A percentile compares a stretch with the other conserved stretches of the same genome.
These are phyloP conservation scores for Apocrypta bakeri DNA, from an alignment of 1,140 invertebrate species.

Conservation along the genomic window DNA sequence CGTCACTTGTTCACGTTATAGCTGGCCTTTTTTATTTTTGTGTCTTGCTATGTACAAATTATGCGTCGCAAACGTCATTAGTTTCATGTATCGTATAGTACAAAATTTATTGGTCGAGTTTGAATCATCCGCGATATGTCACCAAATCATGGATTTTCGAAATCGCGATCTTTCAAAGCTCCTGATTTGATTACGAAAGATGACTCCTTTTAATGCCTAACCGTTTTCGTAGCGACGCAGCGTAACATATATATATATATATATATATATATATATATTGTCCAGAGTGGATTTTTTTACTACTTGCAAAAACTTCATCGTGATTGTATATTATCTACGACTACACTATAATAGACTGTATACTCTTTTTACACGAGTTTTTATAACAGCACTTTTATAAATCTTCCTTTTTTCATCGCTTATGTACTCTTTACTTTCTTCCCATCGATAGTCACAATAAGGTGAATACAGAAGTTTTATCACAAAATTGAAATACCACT, in stretches of 20 bases:
- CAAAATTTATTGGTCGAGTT: conserved; percentile 50
- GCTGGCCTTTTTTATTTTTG: conserved; percentile 21
- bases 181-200: conserved; percentile 1
- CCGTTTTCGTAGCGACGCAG: conserved; percentile 26
- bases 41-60: conserved; percentile 41
- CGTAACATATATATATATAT: background rate
- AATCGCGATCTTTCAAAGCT: conserved; percentile 4
- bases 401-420: background rate
- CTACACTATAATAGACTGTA: conserved; percentile 32
- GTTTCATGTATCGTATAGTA: conserved; percentile 27
- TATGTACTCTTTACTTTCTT: background rate
- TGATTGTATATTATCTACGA: conserved; percentile 45
- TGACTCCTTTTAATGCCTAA: conserved; percentile 4
- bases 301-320: conserved; percentile 35
- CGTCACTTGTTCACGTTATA: background rate
- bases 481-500: conserved; percentile 51
- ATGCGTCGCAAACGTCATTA: conserved; percentile 20
- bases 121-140: background rate
- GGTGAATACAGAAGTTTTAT: conserved; percentile 46
- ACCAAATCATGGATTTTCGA: background rate
- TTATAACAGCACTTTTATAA: conserved; percentile 6
- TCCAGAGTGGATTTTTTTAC: conserved; percentile 41
- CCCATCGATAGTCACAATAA: conserved; percentile 24
- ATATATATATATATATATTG: conserved; percentile 43
- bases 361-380: conserved; percentile 40